Conservation (phyloP, 2,113 vertebrate species). For the Bos indicus region DNA sequence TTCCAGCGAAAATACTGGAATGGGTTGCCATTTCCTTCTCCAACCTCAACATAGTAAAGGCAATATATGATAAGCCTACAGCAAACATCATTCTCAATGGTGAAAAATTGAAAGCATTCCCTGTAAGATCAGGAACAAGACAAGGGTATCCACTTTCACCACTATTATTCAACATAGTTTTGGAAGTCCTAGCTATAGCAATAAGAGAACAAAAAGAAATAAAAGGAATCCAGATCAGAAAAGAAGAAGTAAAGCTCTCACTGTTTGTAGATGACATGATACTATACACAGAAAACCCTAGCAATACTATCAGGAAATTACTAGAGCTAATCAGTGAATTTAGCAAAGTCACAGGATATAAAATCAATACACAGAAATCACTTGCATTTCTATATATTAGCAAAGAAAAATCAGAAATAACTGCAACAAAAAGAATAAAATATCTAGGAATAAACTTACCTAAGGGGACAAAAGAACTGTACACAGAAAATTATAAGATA, state of each 20-base stretch:
- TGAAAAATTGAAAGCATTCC: not conserved
- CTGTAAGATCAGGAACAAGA: not conserved
- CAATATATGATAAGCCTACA: not conserved
- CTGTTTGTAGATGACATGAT: not conserved
- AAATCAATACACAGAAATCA: not conserved
- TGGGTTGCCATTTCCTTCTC: not conserved
- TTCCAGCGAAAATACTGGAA: fast-evolving
- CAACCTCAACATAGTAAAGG: not conserved
- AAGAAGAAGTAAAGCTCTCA: not conserved
- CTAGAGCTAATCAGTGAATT: not conserved
- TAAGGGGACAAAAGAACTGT: not conserved
- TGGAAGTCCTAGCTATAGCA: not conserved
- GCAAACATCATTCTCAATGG: not conserved
- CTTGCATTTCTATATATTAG: not conserved
- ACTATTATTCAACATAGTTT: not conserved
- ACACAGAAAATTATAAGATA: not conserved
- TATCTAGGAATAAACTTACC: not conserved
- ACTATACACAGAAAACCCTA: not conserved
- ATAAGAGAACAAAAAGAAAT: not conserved
- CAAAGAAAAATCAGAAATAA: not conserved
- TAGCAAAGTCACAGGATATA: not conserved
- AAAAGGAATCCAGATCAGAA: not conserved
- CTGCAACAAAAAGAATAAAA: not conserved
- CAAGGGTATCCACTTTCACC: not conserved
- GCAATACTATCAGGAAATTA: not conserved